phyloP scores from a whole-genome alignment of 2,888 invertebrate species.

The Timema cristinae region DNA sequence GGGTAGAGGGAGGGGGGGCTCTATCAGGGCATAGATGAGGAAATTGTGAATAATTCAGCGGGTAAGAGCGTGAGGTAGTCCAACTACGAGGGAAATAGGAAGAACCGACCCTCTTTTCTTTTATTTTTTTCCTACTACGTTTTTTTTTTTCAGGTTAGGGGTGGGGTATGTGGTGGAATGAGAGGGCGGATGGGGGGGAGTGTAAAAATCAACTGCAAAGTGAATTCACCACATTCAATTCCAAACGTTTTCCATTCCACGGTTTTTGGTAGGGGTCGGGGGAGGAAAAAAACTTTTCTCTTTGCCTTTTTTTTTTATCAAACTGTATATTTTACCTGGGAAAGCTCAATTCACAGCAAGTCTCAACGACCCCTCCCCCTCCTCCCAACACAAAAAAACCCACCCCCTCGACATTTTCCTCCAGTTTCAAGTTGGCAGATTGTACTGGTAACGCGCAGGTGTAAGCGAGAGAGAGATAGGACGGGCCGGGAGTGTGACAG shows the following conservation, averaged over 20 bases:
- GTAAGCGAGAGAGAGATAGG: background rate
- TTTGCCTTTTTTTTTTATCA: slow-evolving; percentile 8
- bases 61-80: slow-evolving; percentile 10
- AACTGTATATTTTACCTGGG: slow-evolving; percentile 27
- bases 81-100: background rate
- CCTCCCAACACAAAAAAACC: background rate
- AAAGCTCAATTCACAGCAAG: slow-evolving; percentile 24
- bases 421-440: slow-evolving; percentile 12
- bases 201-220: slow-evolving; percentile 26
- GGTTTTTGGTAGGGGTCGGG: slow-evolving; percentile 11
- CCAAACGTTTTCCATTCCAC: slow-evolving; percentile 22
- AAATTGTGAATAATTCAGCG: slow-evolving; percentile 23
- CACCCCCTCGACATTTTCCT: background rate
- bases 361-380: slow-evolving; percentile 6
- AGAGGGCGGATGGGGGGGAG: background rate
- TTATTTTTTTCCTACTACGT: too few species aligned
- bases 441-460: background rate
- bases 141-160: background rate
- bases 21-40: slow-evolving; percentile 22
- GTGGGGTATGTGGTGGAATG: background rate
- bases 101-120: too few species aligned
- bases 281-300: background rate
- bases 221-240: slow-evolving; percentile 27
- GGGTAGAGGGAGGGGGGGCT: slow-evolving; percentile 13
- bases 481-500: background rate